A percentile compares a stretch with the other conserved stretches of the same genome.
Evolutionary conservation across 2,113 vertebrate species (phyloP).

Genomic region (Poeciliopsis occidentalis): DNA sequence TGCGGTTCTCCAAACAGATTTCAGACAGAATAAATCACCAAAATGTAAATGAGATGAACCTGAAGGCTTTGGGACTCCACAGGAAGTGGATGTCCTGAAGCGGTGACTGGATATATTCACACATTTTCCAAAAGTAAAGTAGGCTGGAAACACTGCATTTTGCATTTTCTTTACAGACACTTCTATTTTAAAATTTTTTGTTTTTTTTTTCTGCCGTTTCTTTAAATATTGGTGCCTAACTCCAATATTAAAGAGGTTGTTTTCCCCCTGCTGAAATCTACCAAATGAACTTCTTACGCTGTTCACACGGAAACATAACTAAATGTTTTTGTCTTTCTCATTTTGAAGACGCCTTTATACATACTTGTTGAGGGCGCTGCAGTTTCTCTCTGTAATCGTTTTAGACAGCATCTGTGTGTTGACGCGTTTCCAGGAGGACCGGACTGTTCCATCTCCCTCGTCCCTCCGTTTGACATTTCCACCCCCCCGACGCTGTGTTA

Average conservation of each 20-base stretch:
- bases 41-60: constrained; percentile 6
- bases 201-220: neutral
- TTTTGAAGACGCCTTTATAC: neutral
- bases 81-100: neutral
- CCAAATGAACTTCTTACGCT: too few species aligned
- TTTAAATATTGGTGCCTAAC: neutral
- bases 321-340: neutral
- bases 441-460: neutral
- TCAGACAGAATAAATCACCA: neutral
- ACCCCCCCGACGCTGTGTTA: neutral
- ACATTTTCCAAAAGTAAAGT: neutral
- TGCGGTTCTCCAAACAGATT: neutral
- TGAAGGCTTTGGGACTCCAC: neutral
- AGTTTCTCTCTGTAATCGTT: neutral
- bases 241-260: neutral
- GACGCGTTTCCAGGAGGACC: neutral
- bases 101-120: neutral
- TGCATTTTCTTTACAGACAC: neutral
- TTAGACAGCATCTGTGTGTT: neutral
- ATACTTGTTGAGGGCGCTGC: neutral
- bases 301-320: too few species aligned
- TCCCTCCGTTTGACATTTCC: neutral
- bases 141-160: neutral
- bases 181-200: neutral
- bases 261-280: too few species aligned